Conservation (phyloP, 1,140 invertebrate genomes). For the Drosophila micromelanica region DNA sequence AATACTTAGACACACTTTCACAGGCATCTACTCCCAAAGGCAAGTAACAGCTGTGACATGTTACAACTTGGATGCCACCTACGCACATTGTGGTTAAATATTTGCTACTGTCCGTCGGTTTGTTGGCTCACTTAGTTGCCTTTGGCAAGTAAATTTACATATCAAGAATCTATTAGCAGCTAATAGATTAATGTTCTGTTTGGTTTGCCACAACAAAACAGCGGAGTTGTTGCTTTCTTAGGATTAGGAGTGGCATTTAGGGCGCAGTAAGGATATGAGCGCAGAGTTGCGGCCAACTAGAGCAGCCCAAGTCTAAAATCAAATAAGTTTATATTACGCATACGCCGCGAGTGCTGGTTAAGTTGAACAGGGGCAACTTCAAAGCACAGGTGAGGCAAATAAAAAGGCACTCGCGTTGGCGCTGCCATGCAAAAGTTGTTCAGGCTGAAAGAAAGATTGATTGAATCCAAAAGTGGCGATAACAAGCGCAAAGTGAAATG, state of each 20-base stretch:
- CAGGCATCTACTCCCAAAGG: background rate
- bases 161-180: conserved; percentile 74
- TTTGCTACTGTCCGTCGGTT: conserved; percentile 54
- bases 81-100: conserved; percentile 61
- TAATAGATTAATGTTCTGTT: conserved; percentile 78
- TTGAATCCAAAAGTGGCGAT: conserved; percentile 81
- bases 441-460: conserved; percentile 71
- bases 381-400: conserved; percentile 16
- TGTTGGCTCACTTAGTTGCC: conserved; percentile 51
- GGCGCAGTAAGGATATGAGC: background rate
- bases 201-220: conserved; percentile 21
- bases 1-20: background rate
- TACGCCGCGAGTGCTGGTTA: conserved; percentile 34
- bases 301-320: conserved; percentile 51
- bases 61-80: conserved; percentile 14
- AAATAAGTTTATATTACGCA: conserved; percentile 55
- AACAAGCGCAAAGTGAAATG: conserved; percentile 68
- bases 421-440: conserved; percentile 55
- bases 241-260: background rate
- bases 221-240: conserved; percentile 29
- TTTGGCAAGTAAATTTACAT: conserved; percentile 69
- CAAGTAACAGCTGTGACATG: conserved; percentile 27
- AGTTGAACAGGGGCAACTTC: background rate
- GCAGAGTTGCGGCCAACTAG: background rate
- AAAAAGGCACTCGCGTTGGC: conserved; percentile 57